Base-by-base conservation (phyloP, 1,140 invertebrate genomes). In the Delia radicum region DNA sequence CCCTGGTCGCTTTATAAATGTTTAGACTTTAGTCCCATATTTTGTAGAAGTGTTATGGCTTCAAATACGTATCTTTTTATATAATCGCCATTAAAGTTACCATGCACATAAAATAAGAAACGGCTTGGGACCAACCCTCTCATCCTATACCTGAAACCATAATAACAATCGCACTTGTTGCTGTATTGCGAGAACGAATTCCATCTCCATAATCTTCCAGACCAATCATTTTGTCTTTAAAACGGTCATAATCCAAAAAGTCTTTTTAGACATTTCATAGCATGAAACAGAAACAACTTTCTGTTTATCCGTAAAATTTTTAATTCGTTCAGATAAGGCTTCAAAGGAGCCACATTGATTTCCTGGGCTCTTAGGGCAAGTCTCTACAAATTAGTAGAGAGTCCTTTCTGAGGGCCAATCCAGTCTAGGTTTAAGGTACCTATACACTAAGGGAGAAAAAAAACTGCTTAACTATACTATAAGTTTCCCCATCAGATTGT, bases 31-130 rank as follows among this genome's bases (percentile, higher is more conserved):
- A 72, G 18, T 24, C 37, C 21, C 6, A 73, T 73, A 7, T 26
- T 42, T 46, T 73, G 71, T 48, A 73, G 24, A 26, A 27, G 18
- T 13, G 31, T 26, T 2, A 72, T 72, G 7, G 21, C 37, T 18
- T 46, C 69, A 27, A 72, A 72, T 29, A 72, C 29, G 10, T 72
- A 72, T 46, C 24, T 73, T 73, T 73, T 73, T 2, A 27, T 46
- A 27, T 26, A 24, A 2, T 27, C 37, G 12, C 2, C 37, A 15
- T 42, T 42, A 10, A 10, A 42, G 37, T 15, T 42, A 15, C 37
- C 24, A 73, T 73, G 7, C 31, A 37, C 33, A 10, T 12, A 42
- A 42, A 42, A 42, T 42, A 42, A 15, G 37, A 42, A 15, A 42
- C 12, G 12, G 37, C 37, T 42, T 42, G 37, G 12, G 37, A 42